Evolutionary conservation across 2,888 invertebrate genomes (phyloP), one percentile per base, ranked within the genome.

Genomic region (Drosophila testacea): DNA sequence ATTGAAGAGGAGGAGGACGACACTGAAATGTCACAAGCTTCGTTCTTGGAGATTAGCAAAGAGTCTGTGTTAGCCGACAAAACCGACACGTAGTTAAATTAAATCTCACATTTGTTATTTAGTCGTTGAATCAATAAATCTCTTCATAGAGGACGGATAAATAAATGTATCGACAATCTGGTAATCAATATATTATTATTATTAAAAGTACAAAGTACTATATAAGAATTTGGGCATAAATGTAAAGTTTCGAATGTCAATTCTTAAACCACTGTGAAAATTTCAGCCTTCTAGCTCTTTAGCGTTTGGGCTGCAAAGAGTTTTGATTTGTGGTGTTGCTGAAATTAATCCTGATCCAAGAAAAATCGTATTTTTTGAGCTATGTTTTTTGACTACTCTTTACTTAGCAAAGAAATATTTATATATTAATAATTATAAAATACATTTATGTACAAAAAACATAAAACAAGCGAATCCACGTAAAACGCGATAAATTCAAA

Each of bases 1-100:
- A 96, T 96, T 0, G 98, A 98, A 90, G 98, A 97, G 28, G 96
- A 96, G 63, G 98, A 98, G 73, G 98, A 97, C 61, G 96, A 96
- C 60, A 96, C 96, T 39, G 94, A 93, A 81, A 94, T 92, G 84
- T 92, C 92, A 3, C 90, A 92, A 61, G 90, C 91, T 52, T 91
- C 92, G 7, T 85, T 91, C 36, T 54, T 92, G 13, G 92, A 92
- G 27, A 91, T 90, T 11, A 92, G 92, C 79, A 92, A 92, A 59
- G 92, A 92, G 32, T 92, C 92, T 2, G 83, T 80, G 6, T 64
- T 82, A 38, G 79, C 77, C 16, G 66, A 77, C 4, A 74, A 74
- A 13, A 6, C 22, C 0, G 73, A 77, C 0, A 6, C 51, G 39
- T 73, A 73, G 54, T 41, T 44, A 28, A 27, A 6, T 11, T 22